Evolutionary conservation across 2,797 vertebrate species (phyloP), one percentile per base, ranked within the genome.

Genomic region (Crenuchus spilurus): DNA sequence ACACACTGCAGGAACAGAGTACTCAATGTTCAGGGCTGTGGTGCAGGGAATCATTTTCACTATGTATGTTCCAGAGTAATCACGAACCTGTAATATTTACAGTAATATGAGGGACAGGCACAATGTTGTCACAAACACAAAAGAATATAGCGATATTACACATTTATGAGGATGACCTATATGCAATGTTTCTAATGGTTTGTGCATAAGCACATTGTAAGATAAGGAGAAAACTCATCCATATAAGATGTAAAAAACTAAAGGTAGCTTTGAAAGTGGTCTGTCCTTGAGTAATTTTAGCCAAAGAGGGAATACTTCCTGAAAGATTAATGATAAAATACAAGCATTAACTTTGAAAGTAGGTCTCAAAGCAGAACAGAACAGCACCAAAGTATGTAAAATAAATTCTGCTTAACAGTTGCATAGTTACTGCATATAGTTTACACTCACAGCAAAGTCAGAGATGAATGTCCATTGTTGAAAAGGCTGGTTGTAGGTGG

Each of bases 401-500:
- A 8, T 18, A 49, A 8, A 24, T 7, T 18, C 20, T n/a, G n/a
- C n/a, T n/a, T n/a, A n/a, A n/a, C n/a, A n/a, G n/a, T n/a, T n/a
- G n/a, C n/a, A n/a, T n/a, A n/a, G n/a, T n/a, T n/a, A n/a, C n/a
- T n/a, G n/a, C n/a, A n/a, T n/a, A n/a, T n/a, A 28, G 4, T 28
- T 28, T 14, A 63, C 18, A 64, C 94, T 93, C 90, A 99, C 97
- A 20, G 96, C 94, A 79, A 98, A 96, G 83, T 99, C 96, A 0
- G 97, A 98, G 20, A 89, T 83, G 52, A 98, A 98, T 67, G 89
- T 95, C 97, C 97, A 99, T 41, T 95, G 95, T 81, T 98, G 97
- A 0, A 93, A 84, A 0, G 96, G 96, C 72, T 96, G 96, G 83
- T 91, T 94, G 82, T 94, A 97, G 0, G 93, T 95, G 0, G 94